Conservation (phyloP, 2,888 invertebrate species). For the Noctua pronuba region DNA sequence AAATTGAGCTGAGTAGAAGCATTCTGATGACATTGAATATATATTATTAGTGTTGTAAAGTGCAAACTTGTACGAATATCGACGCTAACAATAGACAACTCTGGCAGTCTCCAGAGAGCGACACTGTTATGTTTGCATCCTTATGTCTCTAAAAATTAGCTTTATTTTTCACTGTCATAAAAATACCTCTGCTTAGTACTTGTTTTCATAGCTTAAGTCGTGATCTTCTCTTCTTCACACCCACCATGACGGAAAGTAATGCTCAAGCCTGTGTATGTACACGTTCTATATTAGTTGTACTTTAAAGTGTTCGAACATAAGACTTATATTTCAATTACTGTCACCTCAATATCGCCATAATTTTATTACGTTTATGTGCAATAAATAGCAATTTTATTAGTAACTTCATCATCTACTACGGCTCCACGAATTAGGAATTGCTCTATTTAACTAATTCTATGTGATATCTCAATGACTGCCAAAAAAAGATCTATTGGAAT, state of each 20-base stretch:
- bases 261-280: constrained; percentile 68
- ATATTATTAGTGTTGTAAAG: not conserved
- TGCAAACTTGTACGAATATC: not conserved
- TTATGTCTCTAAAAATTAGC: not conserved
- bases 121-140: not conserved
- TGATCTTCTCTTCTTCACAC: constrained; percentile 39
- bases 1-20: not conserved
- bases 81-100: not conserved
- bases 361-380: constrained; percentile 35
- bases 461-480: not conserved
- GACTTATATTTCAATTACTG: constrained; percentile 53
- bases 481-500: not conserved
- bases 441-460: not conserved
- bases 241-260: constrained; percentile 69
- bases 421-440: constrained; percentile 4
- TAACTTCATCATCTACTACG: not conserved
- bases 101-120: not conserved
- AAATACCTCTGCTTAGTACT: not conserved
- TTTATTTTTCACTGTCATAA: constrained; percentile 13
- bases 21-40: constrained; percentile 15
- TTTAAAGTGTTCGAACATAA: constrained; percentile 51
- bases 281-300: constrained; percentile 45
- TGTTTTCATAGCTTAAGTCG: not conserved
- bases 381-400: constrained; percentile 39
- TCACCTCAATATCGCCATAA: constrained; percentile 24